These are phyloP conservation scores for Calypte anna DNA, from an alignment of 2,113 vertebrate species.

Conservation along the genomic window DNA sequence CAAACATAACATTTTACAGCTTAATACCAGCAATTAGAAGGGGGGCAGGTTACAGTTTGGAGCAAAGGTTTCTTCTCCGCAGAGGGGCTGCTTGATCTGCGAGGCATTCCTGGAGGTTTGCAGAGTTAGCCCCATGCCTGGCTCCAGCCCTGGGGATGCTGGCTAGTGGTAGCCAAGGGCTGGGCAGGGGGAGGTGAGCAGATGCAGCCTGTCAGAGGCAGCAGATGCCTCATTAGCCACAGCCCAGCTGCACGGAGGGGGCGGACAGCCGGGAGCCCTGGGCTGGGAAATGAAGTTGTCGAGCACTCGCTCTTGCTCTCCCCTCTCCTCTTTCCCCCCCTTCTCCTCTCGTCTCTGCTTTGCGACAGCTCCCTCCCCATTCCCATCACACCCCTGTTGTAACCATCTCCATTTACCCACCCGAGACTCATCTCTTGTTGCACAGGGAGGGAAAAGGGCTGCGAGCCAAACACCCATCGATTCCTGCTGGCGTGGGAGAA, in stretches of 20 bases:
- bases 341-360: not conserved
- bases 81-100: not conserved
- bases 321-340: not conserved
- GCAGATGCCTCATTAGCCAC: constrained; percentile 53
- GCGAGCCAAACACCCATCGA: not conserved
- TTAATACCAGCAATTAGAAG: not conserved
- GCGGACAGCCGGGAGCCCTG: not conserved
- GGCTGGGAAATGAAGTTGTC: not conserved
- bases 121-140: not conserved
- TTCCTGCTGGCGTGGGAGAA: not conserved
- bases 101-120: not conserved
- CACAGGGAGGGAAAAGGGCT: not conserved
- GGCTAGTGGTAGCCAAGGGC: not conserved
- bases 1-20: not conserved
- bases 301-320: not conserved
- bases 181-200: constrained; percentile 21
- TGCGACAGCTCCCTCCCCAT: not conserved
- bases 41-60: not conserved
- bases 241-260: constrained; percentile 4
- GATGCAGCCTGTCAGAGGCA: constrained; percentile 40
- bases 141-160: not conserved
- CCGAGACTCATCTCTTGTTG: rapidly evolving
- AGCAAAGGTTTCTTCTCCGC: not conserved
- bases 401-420: rapidly evolving
- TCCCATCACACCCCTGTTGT: rapidly evolving